phyloP scores from a whole-genome alignment of 2,888 invertebrate species.

The Pandemis cinnamomeana region DNA sequence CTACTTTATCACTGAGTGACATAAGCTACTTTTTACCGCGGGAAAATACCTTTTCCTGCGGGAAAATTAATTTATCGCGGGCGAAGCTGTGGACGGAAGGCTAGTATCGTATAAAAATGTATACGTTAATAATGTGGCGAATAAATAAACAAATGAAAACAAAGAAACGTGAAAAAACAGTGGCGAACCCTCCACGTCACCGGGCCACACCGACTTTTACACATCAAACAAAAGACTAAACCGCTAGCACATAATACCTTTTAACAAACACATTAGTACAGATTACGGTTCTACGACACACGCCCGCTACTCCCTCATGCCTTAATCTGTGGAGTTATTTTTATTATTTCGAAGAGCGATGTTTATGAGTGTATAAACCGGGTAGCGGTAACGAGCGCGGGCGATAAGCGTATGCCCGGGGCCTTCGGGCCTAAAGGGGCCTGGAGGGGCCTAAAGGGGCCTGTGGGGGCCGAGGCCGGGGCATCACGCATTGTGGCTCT shows the following conservation, averaged over 20 bases:
- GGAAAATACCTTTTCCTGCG: too few species aligned
- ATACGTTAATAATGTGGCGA: not conserved
- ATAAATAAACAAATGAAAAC: not conserved
- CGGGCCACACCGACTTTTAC: not conserved
- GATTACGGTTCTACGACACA: not conserved
- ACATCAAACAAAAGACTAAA: conserved; percentile 2
- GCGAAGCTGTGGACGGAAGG: too few species aligned
- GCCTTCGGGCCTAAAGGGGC: conserved; percentile 30
- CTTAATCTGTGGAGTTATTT: conserved; percentile 52
- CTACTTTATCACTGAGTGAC: too few species aligned
- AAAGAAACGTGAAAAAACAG: not conserved
- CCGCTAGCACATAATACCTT: not conserved
- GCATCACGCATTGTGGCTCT: conserved; percentile 28
- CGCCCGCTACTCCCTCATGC: conserved; percentile 34
- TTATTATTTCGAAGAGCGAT: conserved; percentile 61
- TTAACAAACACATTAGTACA: conserved; percentile 14
- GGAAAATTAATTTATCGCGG: too few species aligned
- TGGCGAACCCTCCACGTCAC: not conserved
- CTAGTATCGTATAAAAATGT: too few species aligned
- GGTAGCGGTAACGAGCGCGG: conserved; percentile 45
- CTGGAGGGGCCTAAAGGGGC: not conserved
- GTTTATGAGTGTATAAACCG: conserved; percentile 60
- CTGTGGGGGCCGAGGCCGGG: not conserved
- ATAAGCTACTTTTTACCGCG: too few species aligned
- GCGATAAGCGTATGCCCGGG: conserved; percentile 56